These are phyloP conservation scores for Pseudomugil tenellus DNA, from an alignment of 2,797 vertebrate genomes.

Conservation along the genomic window DNA sequence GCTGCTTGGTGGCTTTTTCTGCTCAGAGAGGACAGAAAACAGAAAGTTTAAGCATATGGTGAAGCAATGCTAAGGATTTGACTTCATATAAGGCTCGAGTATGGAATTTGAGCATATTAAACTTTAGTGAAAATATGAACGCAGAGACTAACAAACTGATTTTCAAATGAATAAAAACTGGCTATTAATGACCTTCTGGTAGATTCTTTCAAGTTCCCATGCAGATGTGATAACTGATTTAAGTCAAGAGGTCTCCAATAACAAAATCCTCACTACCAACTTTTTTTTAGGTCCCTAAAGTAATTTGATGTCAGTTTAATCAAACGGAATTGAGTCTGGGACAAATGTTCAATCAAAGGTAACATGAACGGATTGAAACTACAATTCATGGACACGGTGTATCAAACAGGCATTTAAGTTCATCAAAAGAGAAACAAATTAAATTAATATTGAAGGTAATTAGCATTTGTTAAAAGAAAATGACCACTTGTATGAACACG, in stretches of 20 bases:
- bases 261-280: slow-evolving; percentile 24
- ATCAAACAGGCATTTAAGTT: slow-evolving; percentile 54
- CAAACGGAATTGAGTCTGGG: slow-evolving; percentile 60
- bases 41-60: slow-evolving; percentile 20
- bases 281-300: slow-evolving; percentile 31
- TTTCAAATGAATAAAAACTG: neutral
- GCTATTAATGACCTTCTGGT: neutral
- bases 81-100: slow-evolving; percentile 20
- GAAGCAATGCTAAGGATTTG: neutral
- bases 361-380: slow-evolving; percentile 58
- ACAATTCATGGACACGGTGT: slow-evolving; percentile 41
- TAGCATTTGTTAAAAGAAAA: neutral
- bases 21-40: slow-evolving; percentile 42
- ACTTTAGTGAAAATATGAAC: too few relatives aligned
- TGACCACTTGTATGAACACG: neutral
- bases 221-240: slow-evolving; percentile 31
- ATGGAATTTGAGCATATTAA: slow-evolving; percentile 12
- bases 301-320: slow-evolving; percentile 59
- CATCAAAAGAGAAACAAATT: slow-evolving; percentile 18
- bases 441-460: neutral
- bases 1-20: slow-evolving; percentile 68
- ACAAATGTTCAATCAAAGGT: slow-evolving; percentile 63
- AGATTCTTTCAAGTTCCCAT: slow-evolving; percentile 11
- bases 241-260: slow-evolving; percentile 32
- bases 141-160: too few relatives aligned